phyloP scores from a whole-genome alignment of 1,140 invertebrate species.

The Battus philenor region DNA sequence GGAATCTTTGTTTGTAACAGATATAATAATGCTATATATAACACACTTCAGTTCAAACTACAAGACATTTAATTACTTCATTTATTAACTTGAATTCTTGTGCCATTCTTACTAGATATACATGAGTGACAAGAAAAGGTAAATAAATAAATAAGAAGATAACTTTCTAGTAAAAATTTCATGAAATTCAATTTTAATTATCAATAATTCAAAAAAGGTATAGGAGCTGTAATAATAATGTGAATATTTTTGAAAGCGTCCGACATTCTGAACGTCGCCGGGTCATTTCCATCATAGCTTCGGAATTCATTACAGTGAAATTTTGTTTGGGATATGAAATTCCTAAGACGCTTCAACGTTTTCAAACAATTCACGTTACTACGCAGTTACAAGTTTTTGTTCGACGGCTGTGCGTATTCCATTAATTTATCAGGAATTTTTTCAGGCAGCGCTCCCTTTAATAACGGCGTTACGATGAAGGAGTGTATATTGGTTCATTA shows the following conservation, averaged over 20 bases:
- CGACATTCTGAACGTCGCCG: conserved; percentile 21
- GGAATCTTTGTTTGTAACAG: too few species aligned
- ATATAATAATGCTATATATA: too few species aligned
- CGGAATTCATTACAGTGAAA: conserved; percentile 43
- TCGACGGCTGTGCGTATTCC: conserved; percentile 8
- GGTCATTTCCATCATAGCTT: conserved; percentile 21
- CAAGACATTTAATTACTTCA: too few species aligned
- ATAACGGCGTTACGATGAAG: neutral
- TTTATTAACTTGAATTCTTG: too few species aligned
- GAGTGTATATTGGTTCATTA: too few species aligned
- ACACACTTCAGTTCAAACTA: too few species aligned
- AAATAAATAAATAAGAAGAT: too few species aligned
- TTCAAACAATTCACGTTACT: conserved; percentile 32
- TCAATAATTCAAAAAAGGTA: conserved; percentile 9
- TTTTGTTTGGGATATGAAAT: conserved; percentile 57
- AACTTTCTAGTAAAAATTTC: too few species aligned
- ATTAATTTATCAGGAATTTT: conserved; percentile 5
- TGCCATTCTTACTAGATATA: too few species aligned
- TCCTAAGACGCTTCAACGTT: conserved; percentile 36
- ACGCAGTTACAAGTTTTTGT: conserved; percentile 26
- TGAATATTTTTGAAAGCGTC: conserved; percentile 29
- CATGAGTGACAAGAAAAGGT: too few species aligned
- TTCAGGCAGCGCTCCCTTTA: neutral
- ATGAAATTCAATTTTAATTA: conserved; percentile 16
- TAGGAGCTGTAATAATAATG: conserved; percentile 20